Evolutionary conservation across 2,113 vertebrate genomes (phyloP), one percentile per base, ranked within the genome.

Genomic region (Corynorhinus townsendii): DNA sequence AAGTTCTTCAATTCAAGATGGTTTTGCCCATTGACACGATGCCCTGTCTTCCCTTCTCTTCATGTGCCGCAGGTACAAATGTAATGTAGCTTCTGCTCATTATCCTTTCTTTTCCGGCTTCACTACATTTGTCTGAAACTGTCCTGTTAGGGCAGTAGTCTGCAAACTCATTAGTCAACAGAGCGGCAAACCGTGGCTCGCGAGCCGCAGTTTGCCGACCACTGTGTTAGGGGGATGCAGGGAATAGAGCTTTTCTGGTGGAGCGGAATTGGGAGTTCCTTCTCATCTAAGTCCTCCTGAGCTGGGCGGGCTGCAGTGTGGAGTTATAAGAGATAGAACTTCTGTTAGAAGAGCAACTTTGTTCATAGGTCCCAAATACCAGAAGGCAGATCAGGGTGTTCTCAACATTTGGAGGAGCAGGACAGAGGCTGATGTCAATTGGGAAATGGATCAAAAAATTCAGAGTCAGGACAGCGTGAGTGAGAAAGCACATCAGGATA

Each of bases 1-100:
- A 16, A 35, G 15, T 17, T 81, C 47, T 73, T 73, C 20, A 5
- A 30, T 35, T 86, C 19, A 89, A 45, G 49, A 92, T 97, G 62
- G 38, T 40, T 22, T 75, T 86, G 7, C 11, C 19, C 59, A 17
- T 73, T 83, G 62, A 47, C 5, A n/a, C 4, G 16, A 22, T 35
- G 19, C 17, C 52, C 30, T 95, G 28, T 88, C 91, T 84, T 92
- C 89, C 81, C n/a, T 93, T 77, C 68, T 83, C 89, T 77, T 76
- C 43, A 24, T n/a, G 77, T 92, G 64, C 35, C 26, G 72, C 3
- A 73, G 35, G 19, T 77, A 96, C 45, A 88, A 95, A 75, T 54
- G 43, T 73, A 79, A 35, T 11, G 1, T 24, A 47, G 40, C 54
- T 94, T 40, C 47, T 7, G 64, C 2, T 84, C 28, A 68, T 11